These are phyloP conservation scores for Sphecodes monilicornis DNA, from an alignment of 2,888 invertebrate genomes.

Conservation along the genomic window DNA sequence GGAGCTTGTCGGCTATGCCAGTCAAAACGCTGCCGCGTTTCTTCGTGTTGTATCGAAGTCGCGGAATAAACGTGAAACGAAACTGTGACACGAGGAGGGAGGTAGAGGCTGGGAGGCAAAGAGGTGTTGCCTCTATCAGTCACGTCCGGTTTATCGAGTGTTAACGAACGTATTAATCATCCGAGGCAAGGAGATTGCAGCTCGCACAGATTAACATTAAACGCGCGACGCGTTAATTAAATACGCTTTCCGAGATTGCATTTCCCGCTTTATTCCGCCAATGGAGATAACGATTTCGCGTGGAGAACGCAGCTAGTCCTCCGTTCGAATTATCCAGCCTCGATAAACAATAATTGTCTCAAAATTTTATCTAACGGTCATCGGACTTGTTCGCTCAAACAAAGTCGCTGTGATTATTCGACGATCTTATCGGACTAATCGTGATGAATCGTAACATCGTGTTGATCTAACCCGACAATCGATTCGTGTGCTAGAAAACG, in stretches of 20 bases:
- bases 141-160: constrained; percentile 7
- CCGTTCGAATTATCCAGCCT: neutral
- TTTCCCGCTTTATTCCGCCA: neutral
- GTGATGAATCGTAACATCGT: neutral
- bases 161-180: constrained; percentile 37
- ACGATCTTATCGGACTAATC: neutral
- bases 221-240: constrained; percentile 12
- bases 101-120: neutral
- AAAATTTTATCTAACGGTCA: neutral
- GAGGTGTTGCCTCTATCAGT: constrained; percentile 6
- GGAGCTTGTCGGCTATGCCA: neutral
- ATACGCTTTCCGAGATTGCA: neutral
- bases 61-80: neutral
- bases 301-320: neutral
- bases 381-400: neutral
- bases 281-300: neutral
- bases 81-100: neutral
- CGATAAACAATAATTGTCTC: neutral
- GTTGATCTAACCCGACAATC: neutral
- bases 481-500: neutral
- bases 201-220: constrained; percentile 14
- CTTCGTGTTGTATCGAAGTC: neutral
- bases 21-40: constrained; percentile 19
- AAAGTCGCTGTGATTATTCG: neutral
- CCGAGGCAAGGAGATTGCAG: constrained; percentile 7